Conservation (phyloP, 1,140 invertebrate species). For the Paralvinella palmiformis region DNA sequence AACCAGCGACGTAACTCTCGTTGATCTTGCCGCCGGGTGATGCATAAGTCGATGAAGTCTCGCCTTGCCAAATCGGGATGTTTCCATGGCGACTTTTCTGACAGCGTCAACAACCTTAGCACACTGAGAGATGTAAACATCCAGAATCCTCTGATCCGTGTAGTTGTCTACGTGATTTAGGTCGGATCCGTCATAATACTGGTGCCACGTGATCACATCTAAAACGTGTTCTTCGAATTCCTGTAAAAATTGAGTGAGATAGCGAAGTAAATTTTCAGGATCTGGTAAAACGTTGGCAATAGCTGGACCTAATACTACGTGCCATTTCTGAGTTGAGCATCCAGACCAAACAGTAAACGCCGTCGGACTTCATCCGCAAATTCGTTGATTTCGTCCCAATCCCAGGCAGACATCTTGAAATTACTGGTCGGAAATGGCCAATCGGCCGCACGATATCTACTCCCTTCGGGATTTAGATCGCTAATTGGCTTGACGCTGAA, state of each 20-base stretch:
- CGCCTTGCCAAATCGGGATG: neutral
- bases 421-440: neutral
- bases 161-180: neutral
- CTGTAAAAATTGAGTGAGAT: neutral
- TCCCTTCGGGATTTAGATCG: neutral
- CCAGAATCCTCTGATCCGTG: neutral
- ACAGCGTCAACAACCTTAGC: neutral
- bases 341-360: neutral
- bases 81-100: neutral
- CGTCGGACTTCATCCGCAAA: neutral
- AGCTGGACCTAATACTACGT: neutral
- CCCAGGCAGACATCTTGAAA: neutral
- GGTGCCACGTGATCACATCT: neutral
- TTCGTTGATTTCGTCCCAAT: neutral
- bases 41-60: neutral
- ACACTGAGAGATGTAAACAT: neutral
- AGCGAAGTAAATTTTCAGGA: neutral
- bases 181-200: neutral
- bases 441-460: too few species aligned
- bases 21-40: neutral
- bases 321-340: neutral
- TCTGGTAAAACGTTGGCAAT: neutral
- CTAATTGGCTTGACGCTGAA: neutral
- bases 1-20: neutral
- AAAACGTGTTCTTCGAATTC: too few species aligned